phyloP scores from a whole-genome alignment of 2,113 vertebrate species.

The Pheucticus melanocephalus region DNA sequence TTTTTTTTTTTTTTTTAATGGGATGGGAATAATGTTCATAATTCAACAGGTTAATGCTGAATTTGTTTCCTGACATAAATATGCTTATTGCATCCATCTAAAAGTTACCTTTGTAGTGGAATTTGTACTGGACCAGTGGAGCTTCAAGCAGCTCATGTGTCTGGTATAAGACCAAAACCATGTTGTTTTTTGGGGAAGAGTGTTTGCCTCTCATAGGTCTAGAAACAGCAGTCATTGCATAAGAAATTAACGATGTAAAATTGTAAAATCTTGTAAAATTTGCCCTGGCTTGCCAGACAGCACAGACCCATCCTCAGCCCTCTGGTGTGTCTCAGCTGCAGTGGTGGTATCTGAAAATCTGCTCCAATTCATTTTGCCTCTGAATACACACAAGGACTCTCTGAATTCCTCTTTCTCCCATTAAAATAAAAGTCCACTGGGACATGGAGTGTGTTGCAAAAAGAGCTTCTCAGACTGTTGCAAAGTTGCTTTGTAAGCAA shows the following conservation, averaged over 20 bases:
- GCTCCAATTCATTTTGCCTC: background rate
- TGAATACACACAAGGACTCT: background rate
- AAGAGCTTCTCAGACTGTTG: background rate
- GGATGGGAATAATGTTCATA: background rate
- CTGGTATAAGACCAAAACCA: background rate
- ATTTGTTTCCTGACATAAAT: background rate
- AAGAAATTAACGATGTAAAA: background rate
- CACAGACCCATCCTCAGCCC: background rate
- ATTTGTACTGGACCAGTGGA: background rate
- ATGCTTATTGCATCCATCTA: background rate
- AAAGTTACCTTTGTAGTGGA: background rate
- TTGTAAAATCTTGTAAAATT: background rate
- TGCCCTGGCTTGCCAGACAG: background rate
- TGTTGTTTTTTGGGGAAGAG: background rate
- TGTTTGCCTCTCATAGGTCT: background rate
- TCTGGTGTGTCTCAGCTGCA: background rate
- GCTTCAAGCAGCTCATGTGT: background rate
- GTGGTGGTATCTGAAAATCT: background rate
- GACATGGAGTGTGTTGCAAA: fast-evolving
- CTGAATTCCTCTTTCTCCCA: background rate
- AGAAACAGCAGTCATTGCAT: fast-evolving
- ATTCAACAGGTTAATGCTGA: background rate
- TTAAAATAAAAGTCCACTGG: background rate
- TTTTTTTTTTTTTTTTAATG: background rate
- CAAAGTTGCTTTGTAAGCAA: background rate